Evolutionary conservation across 2,888 invertebrate species (phyloP), one percentile per base, ranked within the genome.

Genomic region (Drosophila mettleri): DNA sequence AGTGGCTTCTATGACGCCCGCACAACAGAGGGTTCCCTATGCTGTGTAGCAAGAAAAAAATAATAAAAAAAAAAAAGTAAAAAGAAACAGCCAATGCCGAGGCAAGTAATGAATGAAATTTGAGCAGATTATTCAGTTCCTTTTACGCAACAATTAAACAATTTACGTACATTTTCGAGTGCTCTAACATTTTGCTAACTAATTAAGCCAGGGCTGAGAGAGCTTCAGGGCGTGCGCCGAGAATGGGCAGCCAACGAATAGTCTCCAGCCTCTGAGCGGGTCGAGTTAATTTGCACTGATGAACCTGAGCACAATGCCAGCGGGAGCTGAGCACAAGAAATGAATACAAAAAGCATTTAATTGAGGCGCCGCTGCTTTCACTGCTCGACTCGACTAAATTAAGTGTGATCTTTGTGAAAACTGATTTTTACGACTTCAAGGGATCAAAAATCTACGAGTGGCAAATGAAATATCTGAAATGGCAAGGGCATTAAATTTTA

Each of bases 91-190:
- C 49, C 46, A 61, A 58, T 66, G 49, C 53, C 27, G 33, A 59
- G 74, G 46, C 72, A 64, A 82, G 74, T 82, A 88, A 88, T 86
- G 80, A 84, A 88, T 79, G 77, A 77, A 84, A 86, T 82, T 86
- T 77, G 70, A 74, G 86, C 74, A 82, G 86, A 84, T 84, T 86
- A 84, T 82, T 76, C 86, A 78, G 79, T 81, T 87, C 73, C 86
- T 85, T 81, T 80, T 74, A 67, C 76, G 64, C 74, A 88, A 88
- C 83, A 88, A 84, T 84, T 88, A 84, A 82, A 85, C 88, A 88
- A 84, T 84, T 84, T 84, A 73, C 83, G 86, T 79, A 77, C 66
- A 79, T 72, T 84, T 85, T 68, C 66, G 48, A 84, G 71, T 61
- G 64, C 74, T 70, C 58, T 54, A 82, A 66, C 70, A 86, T 88